A percentile compares a stretch with the other conserved stretches of the same genome.
These are phyloP conservation scores for Ephydatia muelleri DNA, from an alignment of 37 sponge, comb jelly and placozoan species.

Conservation along the genomic window DNA sequence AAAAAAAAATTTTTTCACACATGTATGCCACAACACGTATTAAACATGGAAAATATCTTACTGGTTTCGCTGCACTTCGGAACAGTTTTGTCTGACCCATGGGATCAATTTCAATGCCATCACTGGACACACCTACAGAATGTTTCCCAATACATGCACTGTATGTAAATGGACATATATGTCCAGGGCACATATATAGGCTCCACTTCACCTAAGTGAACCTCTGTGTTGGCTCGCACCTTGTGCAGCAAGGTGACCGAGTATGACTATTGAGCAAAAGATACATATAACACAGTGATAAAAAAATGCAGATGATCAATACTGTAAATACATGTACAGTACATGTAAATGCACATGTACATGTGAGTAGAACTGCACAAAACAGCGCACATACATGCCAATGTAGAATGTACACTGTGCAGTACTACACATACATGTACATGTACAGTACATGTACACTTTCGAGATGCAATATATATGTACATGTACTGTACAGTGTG, in stretches of 20 bases:
- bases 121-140: conserved; percentile 61
- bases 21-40: too few species aligned
- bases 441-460: neutral
- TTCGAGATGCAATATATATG: too few species aligned
- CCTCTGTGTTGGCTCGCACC: conserved; percentile 62
- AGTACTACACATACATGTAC: neutral
- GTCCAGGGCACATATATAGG: neutral
- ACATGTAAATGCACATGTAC: too few species aligned
- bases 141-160: too few species aligned
- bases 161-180: neutral
- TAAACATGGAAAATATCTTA: conserved; percentile 7
- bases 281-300: neutral
- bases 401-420: neutral
- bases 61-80: conserved; percentile 33
- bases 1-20: too few species aligned
- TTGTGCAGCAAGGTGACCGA: conserved; percentile 59
- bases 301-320: neutral
- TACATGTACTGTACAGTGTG: too few species aligned
- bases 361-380: too few species aligned
- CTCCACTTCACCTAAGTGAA: conserved; percentile 58
- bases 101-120: conserved; percentile 71
- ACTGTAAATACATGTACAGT: neutral
- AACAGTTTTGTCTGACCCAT: conserved; percentile 35
- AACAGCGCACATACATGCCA: too few species aligned
- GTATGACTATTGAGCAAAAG: conserved; percentile 48